Evolutionary conservation across 2,113 vertebrate species (phyloP).

Genomic region (Pelmatolapia mariae): DNA sequence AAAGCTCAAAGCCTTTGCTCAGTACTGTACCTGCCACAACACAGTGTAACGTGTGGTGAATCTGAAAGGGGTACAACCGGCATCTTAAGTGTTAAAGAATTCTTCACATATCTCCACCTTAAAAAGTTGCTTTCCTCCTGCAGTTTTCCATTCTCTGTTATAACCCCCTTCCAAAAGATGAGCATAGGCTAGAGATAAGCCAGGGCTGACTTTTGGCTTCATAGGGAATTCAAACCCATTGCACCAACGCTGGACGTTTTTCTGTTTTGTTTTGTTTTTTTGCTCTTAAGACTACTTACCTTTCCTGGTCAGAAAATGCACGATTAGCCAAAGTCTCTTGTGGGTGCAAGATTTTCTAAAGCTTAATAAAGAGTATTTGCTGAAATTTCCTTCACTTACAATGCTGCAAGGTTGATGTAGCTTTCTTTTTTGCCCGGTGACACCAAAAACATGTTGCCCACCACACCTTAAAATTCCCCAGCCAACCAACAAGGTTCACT

Average conservation of each 20-base stretch:
- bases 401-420: not conserved
- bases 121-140: not conserved
- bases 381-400: not conserved
- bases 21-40: accelerated
- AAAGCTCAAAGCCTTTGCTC: not conserved
- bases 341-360: not conserved
- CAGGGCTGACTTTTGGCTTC: not conserved
- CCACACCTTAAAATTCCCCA: not conserved
- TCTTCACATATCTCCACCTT: not conserved
- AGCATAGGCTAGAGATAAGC: not conserved
- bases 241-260: not conserved
- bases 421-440: not conserved
- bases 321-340: not conserved
- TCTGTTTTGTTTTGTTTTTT: not conserved
- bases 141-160: not conserved
- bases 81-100: not conserved
- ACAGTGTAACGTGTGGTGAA: not conserved
- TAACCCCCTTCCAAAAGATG: not conserved
- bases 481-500: not conserved
- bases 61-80: not conserved
- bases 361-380: not conserved
- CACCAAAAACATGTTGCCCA: not conserved
- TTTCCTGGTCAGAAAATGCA: not conserved
- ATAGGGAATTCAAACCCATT: not conserved
- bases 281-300: not conserved